Percentiles rank a stretch among this genome's conserved stretches.
These are phyloP conservation scores for Macaria liturata DNA, from an alignment of 2,888 invertebrate species.

Conservation along the genomic window DNA sequence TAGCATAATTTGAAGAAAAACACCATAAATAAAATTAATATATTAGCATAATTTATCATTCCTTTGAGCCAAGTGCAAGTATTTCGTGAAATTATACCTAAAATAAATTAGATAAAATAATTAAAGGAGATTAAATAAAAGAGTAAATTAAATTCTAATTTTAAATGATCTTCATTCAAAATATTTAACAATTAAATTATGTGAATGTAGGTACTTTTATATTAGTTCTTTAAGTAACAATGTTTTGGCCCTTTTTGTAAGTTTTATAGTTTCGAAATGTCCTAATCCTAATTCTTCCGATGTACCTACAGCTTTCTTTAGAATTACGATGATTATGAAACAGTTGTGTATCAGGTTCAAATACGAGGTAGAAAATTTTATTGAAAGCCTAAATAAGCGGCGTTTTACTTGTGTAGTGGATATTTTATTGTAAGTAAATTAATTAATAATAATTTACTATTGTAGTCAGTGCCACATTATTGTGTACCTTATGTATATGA, in stretches of 20 bases:
- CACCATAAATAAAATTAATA: slow-evolving; percentile 69
- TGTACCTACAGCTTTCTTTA: slow-evolving; percentile 11
- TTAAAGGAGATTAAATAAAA: not conserved
- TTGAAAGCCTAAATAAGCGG: slow-evolving; percentile 32
- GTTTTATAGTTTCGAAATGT: not conserved
- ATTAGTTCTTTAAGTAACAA: not conserved
- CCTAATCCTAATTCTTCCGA: slow-evolving; percentile 17
- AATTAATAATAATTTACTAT: slow-evolving; percentile 37
- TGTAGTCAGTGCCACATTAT: slow-evolving; percentile 77
- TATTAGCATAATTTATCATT: slow-evolving; percentile 74
- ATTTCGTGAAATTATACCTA: slow-evolving; percentile 61
- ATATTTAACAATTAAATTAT: slow-evolving; percentile 1
- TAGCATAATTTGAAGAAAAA: slow-evolving; percentile 82
- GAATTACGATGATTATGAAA: slow-evolving; percentile 6
- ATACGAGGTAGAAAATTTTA: slow-evolving; percentile 24
- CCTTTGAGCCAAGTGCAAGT: slow-evolving; percentile 48
- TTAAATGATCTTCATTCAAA: not conserved
- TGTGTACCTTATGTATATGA: slow-evolving; percentile 58
- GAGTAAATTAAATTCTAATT: not conserved
- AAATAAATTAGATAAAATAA: slow-evolving; percentile 27
- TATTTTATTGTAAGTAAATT: slow-evolving; percentile 33
- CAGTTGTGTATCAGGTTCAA: slow-evolving; percentile 26
- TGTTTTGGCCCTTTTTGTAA: not conserved
- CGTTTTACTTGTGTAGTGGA: slow-evolving; percentile 26
- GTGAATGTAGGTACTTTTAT: not conserved